Conservation (phyloP, 2,113 vertebrate genomes). For the Corvus hawaiiensis region DNA sequence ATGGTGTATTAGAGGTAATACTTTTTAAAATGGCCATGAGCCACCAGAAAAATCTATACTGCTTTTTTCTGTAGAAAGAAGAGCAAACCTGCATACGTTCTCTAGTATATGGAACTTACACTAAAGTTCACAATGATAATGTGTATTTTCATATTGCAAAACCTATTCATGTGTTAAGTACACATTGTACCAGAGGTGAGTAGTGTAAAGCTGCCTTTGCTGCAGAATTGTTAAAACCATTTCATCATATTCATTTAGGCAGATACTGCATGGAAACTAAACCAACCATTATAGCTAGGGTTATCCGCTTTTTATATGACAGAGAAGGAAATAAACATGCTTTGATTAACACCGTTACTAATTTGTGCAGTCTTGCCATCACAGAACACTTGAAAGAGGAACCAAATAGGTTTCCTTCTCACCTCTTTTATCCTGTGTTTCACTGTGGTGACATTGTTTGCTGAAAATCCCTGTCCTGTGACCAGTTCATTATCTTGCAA, state of each 20-base stretch:
- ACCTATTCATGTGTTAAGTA: neutral
- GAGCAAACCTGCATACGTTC: neutral
- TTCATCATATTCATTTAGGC: neutral
- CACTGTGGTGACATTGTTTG: neutral
- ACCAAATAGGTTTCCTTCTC: neutral
- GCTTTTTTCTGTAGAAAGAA: neutral
- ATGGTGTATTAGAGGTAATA: neutral
- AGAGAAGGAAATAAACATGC: neutral
- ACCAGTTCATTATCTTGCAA: neutral
- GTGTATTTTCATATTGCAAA: neutral
- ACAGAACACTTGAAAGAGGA: neutral
- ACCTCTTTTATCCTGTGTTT: neutral
- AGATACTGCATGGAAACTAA: neutral
- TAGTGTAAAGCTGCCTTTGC: neutral
- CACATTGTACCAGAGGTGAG: neutral
- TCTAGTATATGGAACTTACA: neutral
- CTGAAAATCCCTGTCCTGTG: neutral
- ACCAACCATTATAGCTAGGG: neutral
- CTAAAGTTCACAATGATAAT: neutral
- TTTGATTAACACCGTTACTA: neutral
- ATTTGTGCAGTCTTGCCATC: neutral
- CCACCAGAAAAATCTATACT: neutral
- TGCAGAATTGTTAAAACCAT: neutral
- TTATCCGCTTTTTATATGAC: neutral
- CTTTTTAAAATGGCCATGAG: neutral